Evolutionary conservation across 2,113 vertebrate species (phyloP), one percentile per base, ranked within the genome.

Genomic region (Cathartes aura): DNA sequence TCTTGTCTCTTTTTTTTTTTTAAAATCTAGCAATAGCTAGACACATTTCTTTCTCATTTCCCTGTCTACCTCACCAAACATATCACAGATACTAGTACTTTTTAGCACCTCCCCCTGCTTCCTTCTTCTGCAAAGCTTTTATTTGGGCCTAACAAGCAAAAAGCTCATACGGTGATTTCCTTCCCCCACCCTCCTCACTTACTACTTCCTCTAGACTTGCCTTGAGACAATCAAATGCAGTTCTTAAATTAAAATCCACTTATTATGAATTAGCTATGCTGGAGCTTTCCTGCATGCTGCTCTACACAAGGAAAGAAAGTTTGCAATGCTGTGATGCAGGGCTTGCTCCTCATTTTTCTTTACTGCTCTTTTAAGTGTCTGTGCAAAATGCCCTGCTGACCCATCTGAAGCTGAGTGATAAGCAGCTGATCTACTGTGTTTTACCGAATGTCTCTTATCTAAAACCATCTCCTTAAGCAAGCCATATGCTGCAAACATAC

Each of bases 401-500:
- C 84, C 80, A 52, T 50, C 34, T 81, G 86, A 95, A 94, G 90
- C 59, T 40, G 48, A 88, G 87, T 87, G 96, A 97, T 72, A 93
- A 93, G 73, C 87, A 96, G 94, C 90, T 93, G 91, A 94, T 96
- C 89, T 68, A 60, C 68, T 76, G n/a, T 56, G 66, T 93, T 95
- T 83, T 88, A 86, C 82, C 3, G 17, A 68, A 59, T 0, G 3
- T 70, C 56, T 87, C 87, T 90, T 82, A 75, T 92, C 86, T 64
- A 78, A 94, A 97, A 53, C 40, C 17, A 83, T 62, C 88, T 97
- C 89, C 94, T 93, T 89, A 82, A 89, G 52, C 74, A 93, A 94
- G 85, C 95, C 94, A 97, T 96, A 96, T 87, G 79, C 91, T 95
- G 76, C 75, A 92, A 93, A 91, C 91, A 95, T 71, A 82, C 96